Evolutionary conservation across 1,140 invertebrate genomes (phyloP), one percentile per base, ranked within the genome.

Genomic region (Tigriopus japonicus): DNA sequence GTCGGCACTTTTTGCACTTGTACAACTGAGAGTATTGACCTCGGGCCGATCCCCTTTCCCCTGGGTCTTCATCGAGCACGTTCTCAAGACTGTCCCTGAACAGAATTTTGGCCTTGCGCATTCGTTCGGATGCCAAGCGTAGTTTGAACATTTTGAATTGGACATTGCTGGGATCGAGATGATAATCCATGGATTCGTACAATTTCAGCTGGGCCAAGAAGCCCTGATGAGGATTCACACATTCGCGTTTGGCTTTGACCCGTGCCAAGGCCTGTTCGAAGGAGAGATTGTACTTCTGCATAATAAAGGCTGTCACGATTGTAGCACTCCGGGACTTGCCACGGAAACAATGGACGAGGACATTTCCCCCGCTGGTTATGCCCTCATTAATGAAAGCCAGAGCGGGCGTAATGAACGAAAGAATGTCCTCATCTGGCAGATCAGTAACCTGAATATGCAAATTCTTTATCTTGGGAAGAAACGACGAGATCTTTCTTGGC

Each of bases 261-360:
- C 23, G 15, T n/a, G 21, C 28, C 21, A 90, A 72, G 14, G 87
- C 86, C 60, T 87, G 80, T 10, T 76, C 72, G 0, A 84, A 79
- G n/a, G 78, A 75, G 80, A 87, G 85, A 43, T 79, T 76, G 53
- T 79, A 77, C 67, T 83, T 84, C 52, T 89, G 81, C 83, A 91
- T 88, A 24, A 89, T 72, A 69, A 83, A 89, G 17, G 85, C 84
- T 24, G 87, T 71, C 0, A 85, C 83, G 63, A 84, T 80, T 0
- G 85, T 85, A 19, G 84, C 83, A 24, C 84, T 86, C 1, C 86
- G 78, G 0, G 84, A 87, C 59, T 87, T 80, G 19, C 87, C 86
- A 72, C 85, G 80, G 56, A 84, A 72, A 67, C 85, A 88, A 68
- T 88, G 85, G 1, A 88, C 83, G 56, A 86, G 74, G 1, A 85